Conservation (phyloP, 2,113 vertebrate genomes). For the Zapornia atra region DNA sequence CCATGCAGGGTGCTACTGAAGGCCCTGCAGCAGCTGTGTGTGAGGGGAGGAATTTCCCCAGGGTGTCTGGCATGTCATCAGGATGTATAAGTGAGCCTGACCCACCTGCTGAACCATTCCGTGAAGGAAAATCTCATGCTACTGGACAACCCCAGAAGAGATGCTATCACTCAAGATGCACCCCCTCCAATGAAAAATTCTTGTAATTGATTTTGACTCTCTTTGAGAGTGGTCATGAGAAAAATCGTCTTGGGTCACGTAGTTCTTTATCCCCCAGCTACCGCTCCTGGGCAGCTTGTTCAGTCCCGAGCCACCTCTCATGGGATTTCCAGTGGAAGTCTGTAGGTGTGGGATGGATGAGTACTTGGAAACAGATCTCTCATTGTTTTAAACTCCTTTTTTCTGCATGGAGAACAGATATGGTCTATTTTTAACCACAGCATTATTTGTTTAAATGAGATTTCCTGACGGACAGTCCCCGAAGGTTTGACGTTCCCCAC, state of each 20-base stretch:
- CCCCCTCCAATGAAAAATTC: not conserved
- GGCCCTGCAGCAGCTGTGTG: not conserved
- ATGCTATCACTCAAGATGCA: not conserved
- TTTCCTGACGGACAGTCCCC: not conserved
- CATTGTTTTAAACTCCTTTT: not conserved
- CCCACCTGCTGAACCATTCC: not conserved
- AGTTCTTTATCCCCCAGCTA: not conserved
- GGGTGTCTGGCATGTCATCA: not conserved
- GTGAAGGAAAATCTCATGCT: not conserved
- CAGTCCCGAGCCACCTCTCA: not conserved
- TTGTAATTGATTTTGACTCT: not conserved
- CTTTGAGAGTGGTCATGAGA: not conserved
- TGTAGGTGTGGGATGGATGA: not conserved
- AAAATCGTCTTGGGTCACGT: not conserved
- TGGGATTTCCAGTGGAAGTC: not conserved
- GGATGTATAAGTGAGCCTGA: not conserved
- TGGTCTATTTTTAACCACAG: not conserved
- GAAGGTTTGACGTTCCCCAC: not conserved
- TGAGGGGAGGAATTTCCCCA: not conserved
- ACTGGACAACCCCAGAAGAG: not conserved
- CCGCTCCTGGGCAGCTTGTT: not conserved
- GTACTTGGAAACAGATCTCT: not conserved
- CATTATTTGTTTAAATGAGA: constrained; percentile 16
- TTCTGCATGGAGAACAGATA: not conserved
- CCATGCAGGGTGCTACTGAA: not conserved